A percentile compares a stretch with the other conserved stretches of the same genome.
These are phyloP conservation scores for Apamea crenata DNA, from an alignment of 2,888 invertebrate genomes.

Conservation along the genomic window DNA sequence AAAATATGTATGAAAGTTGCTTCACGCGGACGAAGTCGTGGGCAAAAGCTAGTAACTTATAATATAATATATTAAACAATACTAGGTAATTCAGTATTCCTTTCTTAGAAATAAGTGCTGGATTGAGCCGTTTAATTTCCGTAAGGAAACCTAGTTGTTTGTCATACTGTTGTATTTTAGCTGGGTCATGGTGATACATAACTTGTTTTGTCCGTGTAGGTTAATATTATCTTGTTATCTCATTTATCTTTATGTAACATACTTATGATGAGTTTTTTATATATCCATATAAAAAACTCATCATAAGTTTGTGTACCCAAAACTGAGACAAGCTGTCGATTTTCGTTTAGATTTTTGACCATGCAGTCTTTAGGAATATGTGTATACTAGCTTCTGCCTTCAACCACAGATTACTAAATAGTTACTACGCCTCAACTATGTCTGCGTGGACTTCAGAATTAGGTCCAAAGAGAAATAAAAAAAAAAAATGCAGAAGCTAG, in stretches of 20 bases:
- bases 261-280: background rate
- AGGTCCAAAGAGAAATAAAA: background rate
- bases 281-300: too few species aligned
- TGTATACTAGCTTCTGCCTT: background rate
- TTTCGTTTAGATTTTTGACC: background rate
- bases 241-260: background rate
- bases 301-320: too few species aligned
- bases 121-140: background rate
- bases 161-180: background rate
- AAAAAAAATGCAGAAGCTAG: background rate
- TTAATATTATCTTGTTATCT: background rate
- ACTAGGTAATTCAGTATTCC: conserved; percentile 6
- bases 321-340: background rate
- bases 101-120: conserved; percentile 29
- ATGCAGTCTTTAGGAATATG: background rate
- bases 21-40: too few species aligned
- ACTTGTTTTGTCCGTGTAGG: background rate
- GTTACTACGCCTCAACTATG: background rate
- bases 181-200: background rate
- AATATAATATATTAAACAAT: background rate
- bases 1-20: too few species aligned
- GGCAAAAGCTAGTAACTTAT: too few species aligned
- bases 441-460: background rate
- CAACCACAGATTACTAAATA: too few species aligned
- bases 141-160: conserved; percentile 23